Percentiles rank a stretch among this genome's conserved stretches.
Evolutionary conservation across 2,113 vertebrate genomes (phyloP).

Genomic region (Otolemur garnettii): DNA sequence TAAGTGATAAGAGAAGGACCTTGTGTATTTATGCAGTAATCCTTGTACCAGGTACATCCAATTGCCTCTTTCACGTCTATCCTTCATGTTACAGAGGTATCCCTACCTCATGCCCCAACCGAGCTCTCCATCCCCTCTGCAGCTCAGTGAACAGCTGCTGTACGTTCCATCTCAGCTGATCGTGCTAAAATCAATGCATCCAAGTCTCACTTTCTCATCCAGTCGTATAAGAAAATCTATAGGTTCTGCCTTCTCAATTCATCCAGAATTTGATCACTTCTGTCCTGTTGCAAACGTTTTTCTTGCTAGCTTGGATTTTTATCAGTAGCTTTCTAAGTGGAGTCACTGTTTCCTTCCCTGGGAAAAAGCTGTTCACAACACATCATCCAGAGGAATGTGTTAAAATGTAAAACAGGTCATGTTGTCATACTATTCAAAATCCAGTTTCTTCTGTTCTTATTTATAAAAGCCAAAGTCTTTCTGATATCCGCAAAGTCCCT

Average conservation of each 20-base stretch:
- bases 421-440: neutral
- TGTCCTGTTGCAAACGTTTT: neutral
- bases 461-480: neutral
- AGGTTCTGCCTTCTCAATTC: neutral
- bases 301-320: neutral
- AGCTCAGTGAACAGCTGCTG: neutral
- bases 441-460: neutral
- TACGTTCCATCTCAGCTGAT: neutral
- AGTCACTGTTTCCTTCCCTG: neutral
- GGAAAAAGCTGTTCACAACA: neutral
- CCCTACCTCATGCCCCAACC: neutral
- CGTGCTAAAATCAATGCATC: too few species aligned
- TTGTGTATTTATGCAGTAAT: neutral
- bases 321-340: neutral
- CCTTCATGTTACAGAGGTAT: neutral
- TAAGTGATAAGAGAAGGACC: neutral
- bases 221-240: neutral
- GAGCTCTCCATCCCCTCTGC: neutral
- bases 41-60: neutral
- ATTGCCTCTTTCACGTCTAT: neutral
- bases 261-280: neutral
- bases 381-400: neutral
- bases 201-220: neutral
- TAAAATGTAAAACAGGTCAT: neutral
- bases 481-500: accelerated